Base-by-base conservation (phyloP, 2,113 vertebrate species). In the Ranitomeya imitator region DNA sequence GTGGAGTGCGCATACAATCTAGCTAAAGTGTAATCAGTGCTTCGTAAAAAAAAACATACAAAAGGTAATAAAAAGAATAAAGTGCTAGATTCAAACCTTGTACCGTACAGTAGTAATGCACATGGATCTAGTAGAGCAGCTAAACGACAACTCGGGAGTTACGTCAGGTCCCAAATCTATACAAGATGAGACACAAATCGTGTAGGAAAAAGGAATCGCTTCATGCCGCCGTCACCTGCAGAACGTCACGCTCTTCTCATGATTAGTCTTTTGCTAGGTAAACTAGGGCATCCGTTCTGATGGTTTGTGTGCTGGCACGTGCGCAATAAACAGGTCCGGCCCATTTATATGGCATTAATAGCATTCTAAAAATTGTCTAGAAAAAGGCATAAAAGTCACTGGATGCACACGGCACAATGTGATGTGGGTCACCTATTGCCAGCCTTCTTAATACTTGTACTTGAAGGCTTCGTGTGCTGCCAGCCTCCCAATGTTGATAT, bases 401-500 rank as follows among this genome's bases (percentile, higher is more conserved):
- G 26, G 12, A 37, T 19, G 55, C 57, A 37, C 18, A 61, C 55
- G 57, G 37, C 79, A 61, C 54, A 2, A 51, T 2, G 9, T 45
- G 57, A 81, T 81, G 51, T 7, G 26, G 79, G 31, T 63, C 59
- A 63, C 15, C 79, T 82, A 63, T 21, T 19, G 19, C 26, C 65
- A 15, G 7, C 18, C 84, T 59, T 90, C 90, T 91, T 95, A 95
- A 92, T 94, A 94, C 84, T 94, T 95, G 92, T 94, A 95, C 92
- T 94, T 94, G 95, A 97, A 98, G 86, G 94, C 94, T 90, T 97
- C 96, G 0, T 94, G 93, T 61, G 96, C 93, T 90, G 95, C 93
- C 91, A 97, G 95, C 94, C 98, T 99, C 92, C 94, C 94, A 92
- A 96, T 93, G 90, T 97, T 94, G 85, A 97, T 93, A 93, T 95